phyloP scores from a whole-genome alignment of 2,888 invertebrate species.

The Gari tellinella region DNA sequence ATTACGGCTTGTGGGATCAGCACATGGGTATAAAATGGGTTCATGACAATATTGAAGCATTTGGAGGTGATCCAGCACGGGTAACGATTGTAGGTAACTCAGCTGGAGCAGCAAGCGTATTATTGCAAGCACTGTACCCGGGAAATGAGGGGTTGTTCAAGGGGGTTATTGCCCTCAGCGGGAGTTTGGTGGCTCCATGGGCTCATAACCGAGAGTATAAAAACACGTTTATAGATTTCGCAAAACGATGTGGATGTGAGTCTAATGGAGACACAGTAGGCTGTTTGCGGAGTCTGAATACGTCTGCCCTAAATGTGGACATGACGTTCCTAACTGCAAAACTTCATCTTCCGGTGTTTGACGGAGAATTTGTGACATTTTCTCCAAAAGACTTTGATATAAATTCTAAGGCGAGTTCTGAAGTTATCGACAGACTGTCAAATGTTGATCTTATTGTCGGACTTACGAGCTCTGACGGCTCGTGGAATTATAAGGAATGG shows the following conservation, averaged over 20 bases:
- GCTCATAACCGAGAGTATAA: too few species aligned
- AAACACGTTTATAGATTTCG: background rate
- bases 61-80: slow-evolving; percentile 91
- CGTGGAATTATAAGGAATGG: too few species aligned
- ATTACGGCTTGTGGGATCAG: slow-evolving; percentile 83
- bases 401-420: too few species aligned
- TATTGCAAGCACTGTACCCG: slow-evolving; percentile 42
- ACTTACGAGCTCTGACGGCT: too few species aligned
- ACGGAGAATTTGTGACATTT: slow-evolving; percentile 31
- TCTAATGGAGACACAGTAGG: slow-evolving; percentile 9
- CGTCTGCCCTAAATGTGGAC: too few species aligned
- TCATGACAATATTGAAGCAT: slow-evolving; percentile 89
- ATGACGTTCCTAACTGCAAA: background rate
- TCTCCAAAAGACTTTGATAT: slow-evolving; percentile 16
- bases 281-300: too few species aligned
- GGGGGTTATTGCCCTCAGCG: slow-evolving; percentile 45
- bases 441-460: too few species aligned
- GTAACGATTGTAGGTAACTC: slow-evolving; percentile 93
- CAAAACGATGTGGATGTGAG: slow-evolving; percentile 20
- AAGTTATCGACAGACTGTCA: too few species aligned
- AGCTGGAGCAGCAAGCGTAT: slow-evolving; percentile 84
- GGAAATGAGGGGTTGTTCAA: slow-evolving; percentile 29
- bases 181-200: slow-evolving; percentile 22
- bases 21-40: too few species aligned
- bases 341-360: slow-evolving; percentile 39